Evolutionary conservation across 2,797 vertebrate genomes (phyloP), one percentile per base, ranked within the genome.

Genomic region (Catamblyrhynchus diadema): DNA sequence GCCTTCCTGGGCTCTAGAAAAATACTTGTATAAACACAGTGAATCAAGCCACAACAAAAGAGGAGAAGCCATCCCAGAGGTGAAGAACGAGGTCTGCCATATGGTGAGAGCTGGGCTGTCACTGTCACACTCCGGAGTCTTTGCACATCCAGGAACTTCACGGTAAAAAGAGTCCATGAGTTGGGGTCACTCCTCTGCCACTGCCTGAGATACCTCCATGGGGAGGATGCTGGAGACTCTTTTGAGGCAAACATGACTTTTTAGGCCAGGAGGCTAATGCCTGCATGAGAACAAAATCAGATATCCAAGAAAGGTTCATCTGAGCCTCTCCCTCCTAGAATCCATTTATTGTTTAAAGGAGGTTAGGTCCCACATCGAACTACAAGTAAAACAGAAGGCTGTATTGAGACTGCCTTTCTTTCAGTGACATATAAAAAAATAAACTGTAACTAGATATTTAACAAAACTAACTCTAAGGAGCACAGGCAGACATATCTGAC

Each of bases 301-400:
- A 32, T 42, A 62, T 19, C 10, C 21, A 33, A 80, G 57, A 66
- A 80, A 60, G n/a, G 30, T 6, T 81, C 47, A 66, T n/a, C 25
- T 59, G 35, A 81, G 42, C 18, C 22, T 75, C 54, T 57, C 45
- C 12, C 25, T 85, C 11, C 37, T 44, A 47, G 20, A 75, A 8
- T 1, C 2, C 10, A 14, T 48, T 66, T 60, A 66, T 17, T 24
- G 20, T 56, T 60, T 53, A 51, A 50, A 75, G 14, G 14, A 71
- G 79, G 35, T 19, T 10, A 74, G 35, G 22, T 72, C 20, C 12
- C 14, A 50, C 2, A 2, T n/a, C 0, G 0, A 85, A 32, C 37
- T n/a, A 48, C 25, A 30, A 11, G 14, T 60, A 91, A 91, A 73
- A 44, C 24, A 48, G 21, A 85, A 56, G 10, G 47, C 47, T 27